Evolutionary conservation across 2,113 vertebrate species (phyloP), one percentile per base, ranked within the genome.

Genomic region (Ctenomys sociabilis): DNA sequence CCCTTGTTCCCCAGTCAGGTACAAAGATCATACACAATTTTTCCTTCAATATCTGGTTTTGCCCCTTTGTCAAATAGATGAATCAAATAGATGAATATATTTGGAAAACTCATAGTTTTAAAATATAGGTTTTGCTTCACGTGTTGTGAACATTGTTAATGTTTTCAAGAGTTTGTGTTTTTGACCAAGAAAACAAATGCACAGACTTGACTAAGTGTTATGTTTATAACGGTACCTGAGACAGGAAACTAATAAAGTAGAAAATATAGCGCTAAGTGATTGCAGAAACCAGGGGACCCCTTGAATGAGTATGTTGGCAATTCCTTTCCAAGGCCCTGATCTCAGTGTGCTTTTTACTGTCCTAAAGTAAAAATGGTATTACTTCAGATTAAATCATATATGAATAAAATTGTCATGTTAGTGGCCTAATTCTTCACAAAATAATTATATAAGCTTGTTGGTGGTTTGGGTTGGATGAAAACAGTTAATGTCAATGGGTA

Each of bases 251-350:
- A 49, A n/a, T 35, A 1, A 17, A 54, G 11, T 7, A 22, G 4
- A 32, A 21, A 10, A 32, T 13, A 1, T 1, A 16, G 1, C 3
- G 0, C 35, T 10, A 3, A 73, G 64, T 40, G 75, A 4, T 43
- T 7, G 14, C 1, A 14, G 90, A 11, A 49, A 4, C 1, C 14
- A 11, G 0, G 0, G 19, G 6, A 5, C 13, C 4, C 66, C 52
- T 10, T 35, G 32, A 35, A 49, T 40, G 61, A 22, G 24, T 9
- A 1, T n/a, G 7, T 3, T 0, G 9, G 12, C 49, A 49, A 16
- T 1, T 0, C 1, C 32, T 75, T 40, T 0, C 2, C 12, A 22
- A 81, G 5, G 28, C 7, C 30, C 26, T n/a, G 24, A 4, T 21
- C 19, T n/a, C 21, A 5, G 26, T 21, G 1, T 7, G 45, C 1